These are phyloP conservation scores for Phaethon lepturus DNA, from an alignment of 2,113 vertebrate genomes.

Conservation along the genomic window DNA sequence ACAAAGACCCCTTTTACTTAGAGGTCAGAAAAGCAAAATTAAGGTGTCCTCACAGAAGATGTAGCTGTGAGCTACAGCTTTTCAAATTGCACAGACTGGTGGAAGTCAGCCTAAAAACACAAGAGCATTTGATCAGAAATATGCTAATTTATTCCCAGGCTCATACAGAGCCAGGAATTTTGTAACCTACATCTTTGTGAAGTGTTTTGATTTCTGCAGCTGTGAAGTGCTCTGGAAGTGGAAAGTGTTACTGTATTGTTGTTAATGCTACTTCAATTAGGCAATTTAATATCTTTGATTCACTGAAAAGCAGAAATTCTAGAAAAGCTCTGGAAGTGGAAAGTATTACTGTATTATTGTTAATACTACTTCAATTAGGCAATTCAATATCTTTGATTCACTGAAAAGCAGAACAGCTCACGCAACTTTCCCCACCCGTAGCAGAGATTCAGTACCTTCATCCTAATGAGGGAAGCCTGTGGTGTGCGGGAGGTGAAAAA, in stretches of 20 bases:
- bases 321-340: background rate
- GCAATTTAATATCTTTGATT: background rate
- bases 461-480: background rate
- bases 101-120: background rate
- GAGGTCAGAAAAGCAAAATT: background rate
- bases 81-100: background rate
- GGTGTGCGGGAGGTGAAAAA: background rate
- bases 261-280: constrained; percentile 5
- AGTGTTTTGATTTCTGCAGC: background rate
- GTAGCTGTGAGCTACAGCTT: background rate
- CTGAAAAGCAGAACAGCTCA: background rate
- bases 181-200: background rate
- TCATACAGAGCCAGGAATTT: background rate
- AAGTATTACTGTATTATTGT: background rate
- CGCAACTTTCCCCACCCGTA: background rate
- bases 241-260: background rate
- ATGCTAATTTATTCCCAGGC: background rate
- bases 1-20: background rate
- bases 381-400: background rate
- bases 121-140: background rate
- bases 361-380: constrained; percentile 2
- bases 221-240: background rate
- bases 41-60: background rate
- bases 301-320: background rate
- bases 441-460: background rate